Conservation (phyloP, 2,797 vertebrate genomes). For the Ficedula albicollis region DNA sequence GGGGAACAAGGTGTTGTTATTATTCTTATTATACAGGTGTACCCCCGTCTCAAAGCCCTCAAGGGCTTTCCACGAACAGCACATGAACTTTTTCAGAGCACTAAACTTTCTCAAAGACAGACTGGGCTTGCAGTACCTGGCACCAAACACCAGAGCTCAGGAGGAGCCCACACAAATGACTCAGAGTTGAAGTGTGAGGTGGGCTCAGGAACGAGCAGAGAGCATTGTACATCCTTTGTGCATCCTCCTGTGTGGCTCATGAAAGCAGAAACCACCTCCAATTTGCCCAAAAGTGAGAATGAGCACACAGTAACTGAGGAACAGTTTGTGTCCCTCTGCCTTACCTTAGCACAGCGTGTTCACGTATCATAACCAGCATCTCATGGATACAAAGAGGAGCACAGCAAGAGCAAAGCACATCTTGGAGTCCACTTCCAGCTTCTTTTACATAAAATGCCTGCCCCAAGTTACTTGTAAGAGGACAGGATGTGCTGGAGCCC, state of each 20-base stretch:
- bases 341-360: neutral
- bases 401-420: neutral
- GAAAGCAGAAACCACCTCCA: neutral
- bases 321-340: neutral
- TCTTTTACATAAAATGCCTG: neutral
- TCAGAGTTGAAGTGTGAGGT: neutral
- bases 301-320: neutral
- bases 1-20: neutral
- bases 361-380: accelerated
- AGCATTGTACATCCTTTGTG: accelerated
- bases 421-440: neutral
- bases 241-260: neutral
- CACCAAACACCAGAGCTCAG: neutral
- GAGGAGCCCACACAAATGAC: neutral
- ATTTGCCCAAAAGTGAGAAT: neutral
- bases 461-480: neutral
- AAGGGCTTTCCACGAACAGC: neutral
- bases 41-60: neutral
- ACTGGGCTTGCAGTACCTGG: accelerated
- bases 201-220: neutral
- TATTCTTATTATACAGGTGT: accelerated
- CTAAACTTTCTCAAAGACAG: neutral
- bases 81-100: accelerated
- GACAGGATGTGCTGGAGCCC: neutral
- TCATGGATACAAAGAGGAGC: neutral